A percentile compares a stretch with the other conserved stretches of the same genome.
Evolutionary conservation across 2,113 vertebrate species (phyloP).

Genomic region (Tachysurus fulvidraco): DNA sequence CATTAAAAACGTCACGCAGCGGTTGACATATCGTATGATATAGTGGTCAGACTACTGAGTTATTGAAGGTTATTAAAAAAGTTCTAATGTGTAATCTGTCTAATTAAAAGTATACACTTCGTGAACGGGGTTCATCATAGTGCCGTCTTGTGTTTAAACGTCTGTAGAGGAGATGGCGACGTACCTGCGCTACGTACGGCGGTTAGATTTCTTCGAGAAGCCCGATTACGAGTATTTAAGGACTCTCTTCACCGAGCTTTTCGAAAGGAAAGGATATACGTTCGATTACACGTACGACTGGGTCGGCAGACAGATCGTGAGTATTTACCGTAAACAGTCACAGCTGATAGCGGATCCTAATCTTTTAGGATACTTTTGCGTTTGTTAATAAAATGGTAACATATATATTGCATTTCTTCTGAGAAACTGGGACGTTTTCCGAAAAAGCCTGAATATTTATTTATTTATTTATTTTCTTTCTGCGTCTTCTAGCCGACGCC

Average conservation of each 20-base stretch:
- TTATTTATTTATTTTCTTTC: too few relatives aligned
- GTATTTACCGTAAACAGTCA: slow-evolving; percentile 59
- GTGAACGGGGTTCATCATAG: neutral
- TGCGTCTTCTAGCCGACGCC: slow-evolving; percentile 83
- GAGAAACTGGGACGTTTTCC: neutral
- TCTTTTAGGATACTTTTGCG: neutral
- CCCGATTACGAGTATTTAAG: slow-evolving; percentile 96
- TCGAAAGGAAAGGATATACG: slow-evolving; percentile 95
- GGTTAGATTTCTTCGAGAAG: slow-evolving; percentile 98
- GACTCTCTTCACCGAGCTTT: slow-evolving; percentile 94
- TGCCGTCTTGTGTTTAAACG: neutral
- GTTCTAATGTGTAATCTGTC: too few relatives aligned
- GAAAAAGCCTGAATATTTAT: neutral
- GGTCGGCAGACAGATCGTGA: slow-evolving; percentile 97
- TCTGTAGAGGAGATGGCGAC: slow-evolving; percentile 96
- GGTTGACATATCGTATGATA: too few relatives aligned
- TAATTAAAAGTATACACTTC: neutral
- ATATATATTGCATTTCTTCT: neutral
- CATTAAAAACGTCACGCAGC: too few relatives aligned
- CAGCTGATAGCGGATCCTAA: too few relatives aligned
- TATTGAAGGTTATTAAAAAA: too few relatives aligned
- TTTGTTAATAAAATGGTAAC: neutral
- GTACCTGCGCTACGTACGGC: slow-evolving; percentile 92
- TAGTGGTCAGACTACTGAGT: neutral
- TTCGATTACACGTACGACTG: slow-evolving; percentile 98